phyloP scores from a whole-genome alignment of 1,140 invertebrate species.

The Drosophila melanogaster region DNA sequence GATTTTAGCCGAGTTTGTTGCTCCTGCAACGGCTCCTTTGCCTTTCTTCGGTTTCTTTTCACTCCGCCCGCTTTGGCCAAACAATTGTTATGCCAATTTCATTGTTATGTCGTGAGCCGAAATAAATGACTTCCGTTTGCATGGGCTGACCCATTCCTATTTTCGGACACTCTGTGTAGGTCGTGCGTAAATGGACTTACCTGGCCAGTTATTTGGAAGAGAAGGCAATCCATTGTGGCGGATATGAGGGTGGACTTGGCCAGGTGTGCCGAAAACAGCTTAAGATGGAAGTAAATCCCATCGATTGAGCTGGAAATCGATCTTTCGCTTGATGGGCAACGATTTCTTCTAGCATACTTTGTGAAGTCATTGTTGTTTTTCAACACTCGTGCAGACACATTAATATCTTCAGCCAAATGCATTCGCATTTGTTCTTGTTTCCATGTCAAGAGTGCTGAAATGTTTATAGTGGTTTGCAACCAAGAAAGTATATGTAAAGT shows the following conservation, averaged over 20 bases:
- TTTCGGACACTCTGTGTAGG: conserved; percentile 2
- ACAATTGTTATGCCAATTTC: conserved; percentile 63
- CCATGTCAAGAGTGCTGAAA: conserved; percentile 33
- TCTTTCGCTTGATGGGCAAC: conserved; percentile 17
- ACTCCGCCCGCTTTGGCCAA: conserved; percentile 19
- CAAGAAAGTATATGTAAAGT: no score
- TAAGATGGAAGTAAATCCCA: neutral
- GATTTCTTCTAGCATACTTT: conserved; percentile 34
- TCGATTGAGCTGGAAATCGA: conserved; percentile 30
- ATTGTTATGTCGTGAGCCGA: conserved; percentile 61
- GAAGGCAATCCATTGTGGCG: conserved; percentile 35
- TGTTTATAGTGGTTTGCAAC: neutral
- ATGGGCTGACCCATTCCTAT: conserved; percentile 21
- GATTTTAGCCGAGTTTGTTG: conserved; percentile 34
- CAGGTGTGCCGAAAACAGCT: conserved; percentile 22
- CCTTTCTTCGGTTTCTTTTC: conserved; percentile 12
- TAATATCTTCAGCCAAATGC: conserved; percentile 49
- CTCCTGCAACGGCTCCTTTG: conserved; percentile 19
- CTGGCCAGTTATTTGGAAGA: conserved; percentile 39
- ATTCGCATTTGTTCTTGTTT: conserved; percentile 23
- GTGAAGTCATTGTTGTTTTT: conserved; percentile 10
- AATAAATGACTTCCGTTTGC: conserved; percentile 72
- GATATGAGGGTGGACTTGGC: conserved; percentile 27
- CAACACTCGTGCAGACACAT: conserved; percentile 39
- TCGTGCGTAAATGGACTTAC: conserved; percentile 45